These are phyloP conservation scores for Drosophila fuyamai DNA, from an alignment of 1,140 invertebrate species.

Conservation along the genomic window DNA sequence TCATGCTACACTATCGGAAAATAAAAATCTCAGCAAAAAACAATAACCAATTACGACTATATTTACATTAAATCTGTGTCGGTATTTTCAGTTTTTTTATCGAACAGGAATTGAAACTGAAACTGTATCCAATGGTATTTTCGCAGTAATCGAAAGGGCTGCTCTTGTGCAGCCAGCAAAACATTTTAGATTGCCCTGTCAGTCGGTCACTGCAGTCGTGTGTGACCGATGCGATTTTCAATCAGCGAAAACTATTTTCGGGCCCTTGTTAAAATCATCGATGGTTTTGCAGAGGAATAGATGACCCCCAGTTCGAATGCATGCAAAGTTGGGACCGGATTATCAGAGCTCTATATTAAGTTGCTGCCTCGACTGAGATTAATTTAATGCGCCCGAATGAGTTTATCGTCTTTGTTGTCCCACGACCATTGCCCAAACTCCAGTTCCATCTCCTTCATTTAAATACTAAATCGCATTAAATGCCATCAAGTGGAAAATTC, in stretches of 20 bases:
- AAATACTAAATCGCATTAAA: constrained; percentile 84
- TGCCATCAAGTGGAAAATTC: constrained; percentile 83
- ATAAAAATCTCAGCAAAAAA: constrained; percentile 61
- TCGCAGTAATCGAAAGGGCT: constrained; percentile 2
- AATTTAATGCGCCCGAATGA: constrained; percentile 78
- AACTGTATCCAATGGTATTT: constrained; percentile 7
- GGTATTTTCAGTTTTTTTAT: constrained; percentile 3
- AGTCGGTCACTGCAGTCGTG: constrained; percentile 61
- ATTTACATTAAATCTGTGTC: constrained; percentile 36
- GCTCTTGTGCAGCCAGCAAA: constrained; percentile 48
- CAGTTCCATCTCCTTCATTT: constrained; percentile 63
- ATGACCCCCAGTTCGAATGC: too few species aligned
- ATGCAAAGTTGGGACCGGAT: constrained; percentile 2
- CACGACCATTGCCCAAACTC: constrained; percentile 17
- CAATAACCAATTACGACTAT: constrained; percentile 13
- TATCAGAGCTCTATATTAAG: constrained; percentile 21
- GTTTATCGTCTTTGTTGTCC: constrained; percentile 79
- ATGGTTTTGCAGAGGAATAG: too few species aligned
- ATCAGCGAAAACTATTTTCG: constrained; percentile 46
- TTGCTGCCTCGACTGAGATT: constrained; percentile 61
- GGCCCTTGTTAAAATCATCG: too few species aligned
- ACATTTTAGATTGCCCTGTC: constrained; percentile 79
- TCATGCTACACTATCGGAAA: constrained; percentile 62
- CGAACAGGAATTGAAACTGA: neutral
- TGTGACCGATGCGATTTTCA: constrained; percentile 69